Evolutionary conservation across 1,140 invertebrate genomes (phyloP).

Genomic region (Achroia grisella): DNA sequence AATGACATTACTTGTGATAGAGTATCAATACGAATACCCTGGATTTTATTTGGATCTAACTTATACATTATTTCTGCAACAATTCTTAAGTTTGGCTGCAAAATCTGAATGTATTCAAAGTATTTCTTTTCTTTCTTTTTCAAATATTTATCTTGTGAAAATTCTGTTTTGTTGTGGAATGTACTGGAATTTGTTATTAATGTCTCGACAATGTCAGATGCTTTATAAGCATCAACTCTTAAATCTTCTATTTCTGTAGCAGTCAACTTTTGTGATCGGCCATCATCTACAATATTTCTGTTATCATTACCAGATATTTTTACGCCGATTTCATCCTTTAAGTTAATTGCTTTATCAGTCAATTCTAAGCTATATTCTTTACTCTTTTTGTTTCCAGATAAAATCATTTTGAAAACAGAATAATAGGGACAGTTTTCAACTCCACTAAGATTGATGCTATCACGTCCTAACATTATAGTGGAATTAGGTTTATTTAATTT

Average conservation of each 20-base stretch:
- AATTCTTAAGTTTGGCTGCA: slow-evolving; percentile 82
- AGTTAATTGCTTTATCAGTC: slow-evolving; percentile 69
- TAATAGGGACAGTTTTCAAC: slow-evolving; percentile 84
- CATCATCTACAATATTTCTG: slow-evolving; percentile 87
- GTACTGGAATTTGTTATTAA: slow-evolving; percentile 93
- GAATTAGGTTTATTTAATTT: slow-evolving; percentile 78
- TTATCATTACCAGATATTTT: slow-evolving; percentile 85
- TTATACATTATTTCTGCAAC: slow-evolving; percentile 87
- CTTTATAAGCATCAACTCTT: slow-evolving; percentile 82
- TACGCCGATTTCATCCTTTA: slow-evolving; percentile 72
- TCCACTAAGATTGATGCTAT: slow-evolving; percentile 80
- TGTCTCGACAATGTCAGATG: slow-evolving; percentile 88
- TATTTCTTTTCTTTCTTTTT: slow-evolving; percentile 96
- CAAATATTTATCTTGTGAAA: slow-evolving; percentile 95
- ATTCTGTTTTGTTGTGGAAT: slow-evolving; percentile 91
- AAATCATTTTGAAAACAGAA: slow-evolving; percentile 86
- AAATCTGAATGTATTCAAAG: slow-evolving; percentile 83
- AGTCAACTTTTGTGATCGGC: slow-evolving; percentile 88
- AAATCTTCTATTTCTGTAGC: slow-evolving; percentile 87
- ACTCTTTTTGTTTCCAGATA: slow-evolving; percentile 74
- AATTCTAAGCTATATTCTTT: slow-evolving; percentile 75
- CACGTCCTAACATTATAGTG: slow-evolving; percentile 79
- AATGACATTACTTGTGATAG: slow-evolving; percentile 90
- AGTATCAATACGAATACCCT: slow-evolving; percentile 88
- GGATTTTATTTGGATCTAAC: slow-evolving; percentile 84